phyloP scores from a whole-genome alignment of 2,113 vertebrate species.

The Nannobrachium achirus region DNA sequence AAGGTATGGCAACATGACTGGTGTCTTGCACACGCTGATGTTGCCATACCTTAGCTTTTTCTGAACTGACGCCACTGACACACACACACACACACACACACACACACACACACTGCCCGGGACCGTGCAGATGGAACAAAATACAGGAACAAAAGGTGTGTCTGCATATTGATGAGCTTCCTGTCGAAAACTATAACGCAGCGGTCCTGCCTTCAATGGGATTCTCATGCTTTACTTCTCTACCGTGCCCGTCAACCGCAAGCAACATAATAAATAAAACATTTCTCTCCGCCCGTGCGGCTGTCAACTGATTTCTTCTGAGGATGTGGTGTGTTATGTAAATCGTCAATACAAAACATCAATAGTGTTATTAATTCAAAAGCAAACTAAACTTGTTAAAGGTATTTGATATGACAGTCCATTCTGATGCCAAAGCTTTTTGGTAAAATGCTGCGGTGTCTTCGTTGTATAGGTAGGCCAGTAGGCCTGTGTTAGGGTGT shows the following conservation, averaged over 20 bases:
- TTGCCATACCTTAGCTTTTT: no score
- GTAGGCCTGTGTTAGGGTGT: not conserved
- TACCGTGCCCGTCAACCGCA: constrained; percentile 1
- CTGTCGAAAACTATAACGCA: not conserved
- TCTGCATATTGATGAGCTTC: constrained; percentile 13
- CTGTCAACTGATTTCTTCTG: constrained; percentile 9
- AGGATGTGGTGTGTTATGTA: not conserved
- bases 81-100: not conserved
- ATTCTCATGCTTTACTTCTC: not conserved
- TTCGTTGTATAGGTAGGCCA: no score
- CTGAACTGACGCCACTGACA: no score
- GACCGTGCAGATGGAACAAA: not conserved
- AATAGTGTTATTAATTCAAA: not conserved
- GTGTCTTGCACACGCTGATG: no score
- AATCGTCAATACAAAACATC: not conserved
- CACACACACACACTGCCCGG: no score
- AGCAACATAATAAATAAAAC: not conserved
- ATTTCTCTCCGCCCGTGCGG: not conserved
- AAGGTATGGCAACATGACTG: no score
- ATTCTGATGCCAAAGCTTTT: not conserved
- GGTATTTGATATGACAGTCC: not conserved
- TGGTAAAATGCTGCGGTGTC: not conserved
- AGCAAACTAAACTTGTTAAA: not conserved
- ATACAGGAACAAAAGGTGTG: not conserved
- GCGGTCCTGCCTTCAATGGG: not conserved